Conservation (phyloP, 2,888 invertebrate species). For the Agrotis exclamationis region DNA sequence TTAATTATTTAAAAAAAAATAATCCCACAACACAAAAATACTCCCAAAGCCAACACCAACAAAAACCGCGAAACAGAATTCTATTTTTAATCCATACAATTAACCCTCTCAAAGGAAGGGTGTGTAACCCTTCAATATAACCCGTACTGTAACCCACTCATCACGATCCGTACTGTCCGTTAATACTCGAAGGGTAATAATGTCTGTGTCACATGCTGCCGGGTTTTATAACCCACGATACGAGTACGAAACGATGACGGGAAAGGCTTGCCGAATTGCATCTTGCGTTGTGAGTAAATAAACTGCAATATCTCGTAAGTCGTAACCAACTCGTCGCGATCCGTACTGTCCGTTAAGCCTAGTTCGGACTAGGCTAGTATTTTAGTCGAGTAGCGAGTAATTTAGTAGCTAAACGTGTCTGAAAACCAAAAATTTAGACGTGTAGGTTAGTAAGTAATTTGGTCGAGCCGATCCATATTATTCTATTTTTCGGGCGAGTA, state of each 20-base stretch:
- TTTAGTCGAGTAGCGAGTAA: too few species aligned
- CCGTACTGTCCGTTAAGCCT: too few species aligned
- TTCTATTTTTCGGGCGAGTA: too few species aligned
- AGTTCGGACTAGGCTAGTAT: too few species aligned
- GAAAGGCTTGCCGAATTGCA: too few species aligned
- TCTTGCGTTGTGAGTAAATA: background rate
- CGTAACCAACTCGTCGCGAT: too few species aligned
- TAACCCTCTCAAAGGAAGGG: constrained; percentile 70
- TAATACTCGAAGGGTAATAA: constrained; percentile 57
- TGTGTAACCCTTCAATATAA: constrained; percentile 63
- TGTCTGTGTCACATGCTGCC: constrained; percentile 55
- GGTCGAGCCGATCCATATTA: too few species aligned
- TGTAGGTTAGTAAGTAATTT: too few species aligned
- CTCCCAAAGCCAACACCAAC: constrained; percentile 26
- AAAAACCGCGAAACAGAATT: constrained; percentile 47
- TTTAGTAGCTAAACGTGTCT: too few species aligned
- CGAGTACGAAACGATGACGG: too few species aligned
- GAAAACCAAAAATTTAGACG: too few species aligned
- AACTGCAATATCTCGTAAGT: too few species aligned
- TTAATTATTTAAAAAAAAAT: constrained; percentile 29
- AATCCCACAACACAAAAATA: constrained; percentile 36
- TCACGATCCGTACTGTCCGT: constrained; percentile 48
- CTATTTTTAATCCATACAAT: constrained; percentile 68
- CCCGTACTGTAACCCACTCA: constrained; percentile 45
- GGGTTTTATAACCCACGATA: constrained; percentile 35